Conservation (phyloP, 2,888 invertebrate genomes). For the Tenodera sinensis region DNA sequence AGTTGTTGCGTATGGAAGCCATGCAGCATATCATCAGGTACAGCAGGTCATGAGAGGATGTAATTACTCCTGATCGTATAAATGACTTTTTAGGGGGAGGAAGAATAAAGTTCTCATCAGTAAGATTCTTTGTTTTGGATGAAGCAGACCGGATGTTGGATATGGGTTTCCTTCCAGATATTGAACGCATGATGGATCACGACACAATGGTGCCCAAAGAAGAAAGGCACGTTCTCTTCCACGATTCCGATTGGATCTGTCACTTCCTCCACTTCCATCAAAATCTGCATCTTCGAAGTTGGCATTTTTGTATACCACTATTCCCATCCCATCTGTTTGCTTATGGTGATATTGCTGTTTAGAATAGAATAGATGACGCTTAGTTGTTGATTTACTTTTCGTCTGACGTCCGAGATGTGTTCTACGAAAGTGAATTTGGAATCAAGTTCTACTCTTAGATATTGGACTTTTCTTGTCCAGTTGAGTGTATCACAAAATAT, state of each 20-base stretch:
- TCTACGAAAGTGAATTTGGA: no score
- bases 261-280: constrained; percentile 33
- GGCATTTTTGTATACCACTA: constrained; percentile 21
- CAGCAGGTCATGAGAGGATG: no score
- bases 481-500: no score
- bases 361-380: no score
- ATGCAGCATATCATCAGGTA: no score
- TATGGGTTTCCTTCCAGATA: constrained; percentile 61
- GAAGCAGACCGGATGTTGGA: constrained; percentile 81
- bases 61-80: constrained; percentile 68
- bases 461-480: no score
- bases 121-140: constrained; percentile 69
- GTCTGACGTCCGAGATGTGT: no score
- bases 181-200: constrained; percentile 62
- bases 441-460: no score
- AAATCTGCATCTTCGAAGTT: constrained; percentile 31
- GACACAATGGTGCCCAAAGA: constrained; percentile 54
- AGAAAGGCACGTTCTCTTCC: constrained; percentile 23
- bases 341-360: no score
- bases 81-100: constrained; percentile 60
- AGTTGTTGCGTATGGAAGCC: no score
- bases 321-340: neutral
- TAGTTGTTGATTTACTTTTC: no score
- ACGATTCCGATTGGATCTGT: constrained; percentile 26
- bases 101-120: constrained; percentile 52